phyloP scores from a whole-genome alignment of 2,797 vertebrate genomes.

The Menidia menidia region DNA sequence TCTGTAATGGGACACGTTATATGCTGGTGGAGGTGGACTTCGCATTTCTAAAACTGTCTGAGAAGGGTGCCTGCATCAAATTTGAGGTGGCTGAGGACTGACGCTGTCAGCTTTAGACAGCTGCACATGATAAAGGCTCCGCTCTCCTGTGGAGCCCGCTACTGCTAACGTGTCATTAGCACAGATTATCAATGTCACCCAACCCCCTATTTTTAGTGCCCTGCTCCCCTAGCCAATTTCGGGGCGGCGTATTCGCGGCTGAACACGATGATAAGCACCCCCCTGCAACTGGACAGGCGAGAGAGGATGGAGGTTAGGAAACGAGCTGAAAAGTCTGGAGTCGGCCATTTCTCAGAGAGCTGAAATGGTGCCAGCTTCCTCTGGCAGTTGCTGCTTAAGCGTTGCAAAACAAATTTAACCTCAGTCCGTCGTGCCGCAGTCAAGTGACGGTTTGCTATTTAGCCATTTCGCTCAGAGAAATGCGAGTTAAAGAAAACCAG shows the following conservation, averaged over 20 bases:
- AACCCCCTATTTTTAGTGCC: conserved; percentile 77
- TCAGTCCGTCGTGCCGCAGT: conserved; percentile 5
- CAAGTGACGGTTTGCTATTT: conserved; percentile 2
- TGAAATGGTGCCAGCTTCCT: conserved; percentile 31
- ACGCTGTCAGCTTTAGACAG: conserved; percentile 70
- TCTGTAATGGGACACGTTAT: conserved; percentile 60
- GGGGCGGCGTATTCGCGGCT: conserved; percentile 67
- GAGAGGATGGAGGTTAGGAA: conserved; percentile 56
- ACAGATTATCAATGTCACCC: conserved; percentile 82
- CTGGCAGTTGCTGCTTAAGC: conserved; percentile 11
- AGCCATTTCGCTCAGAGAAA: conserved; percentile 11
- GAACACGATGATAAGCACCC: conserved; percentile 70
- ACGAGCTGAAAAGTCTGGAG: conserved; percentile 49
- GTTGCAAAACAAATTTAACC: conserved; percentile 22
- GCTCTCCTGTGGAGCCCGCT: conserved; percentile 68
- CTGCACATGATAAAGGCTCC: conserved; percentile 66
- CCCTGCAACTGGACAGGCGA: conserved; percentile 50
- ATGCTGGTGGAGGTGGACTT: conserved; percentile 51
- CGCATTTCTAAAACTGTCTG: conserved; percentile 60
- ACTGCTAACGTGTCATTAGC: conserved; percentile 81
- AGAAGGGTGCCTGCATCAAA: conserved; percentile 57
- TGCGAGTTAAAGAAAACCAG: conserved; percentile 17
- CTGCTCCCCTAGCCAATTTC: conserved; percentile 74
- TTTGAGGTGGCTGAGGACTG: conserved; percentile 60
- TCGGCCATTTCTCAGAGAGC: conserved; percentile 45